Percentiles rank a stretch among this genome's conserved stretches.
These are phyloP conservation scores for Virgularia gustaviana DNA, from an alignment of 92 coral and sea anemone species.

Conservation along the genomic window DNA sequence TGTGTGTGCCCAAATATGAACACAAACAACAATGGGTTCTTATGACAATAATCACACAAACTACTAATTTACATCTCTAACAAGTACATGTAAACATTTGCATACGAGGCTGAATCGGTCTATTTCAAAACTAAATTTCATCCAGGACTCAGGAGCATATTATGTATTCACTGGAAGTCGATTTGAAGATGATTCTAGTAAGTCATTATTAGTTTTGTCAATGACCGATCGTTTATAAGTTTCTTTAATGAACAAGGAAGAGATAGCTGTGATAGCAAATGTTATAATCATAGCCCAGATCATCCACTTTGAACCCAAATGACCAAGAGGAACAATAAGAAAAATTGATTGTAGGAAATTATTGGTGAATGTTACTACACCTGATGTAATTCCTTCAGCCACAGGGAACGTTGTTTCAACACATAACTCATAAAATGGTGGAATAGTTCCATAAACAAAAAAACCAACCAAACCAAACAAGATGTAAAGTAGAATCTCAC, in stretches of 20 bases:
- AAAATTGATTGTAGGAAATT: slow-evolving; percentile 85
- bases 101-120: too few relatives aligned
- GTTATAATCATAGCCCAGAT: slow-evolving; percentile 74
- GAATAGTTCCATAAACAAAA: slow-evolving; percentile 87
- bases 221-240: slow-evolving; percentile 71
- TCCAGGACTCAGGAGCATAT: too few relatives aligned
- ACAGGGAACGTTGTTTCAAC: slow-evolving; percentile 93
- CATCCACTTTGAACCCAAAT: slow-evolving; percentile 82
- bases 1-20: too few relatives aligned
- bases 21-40: too few relatives aligned
- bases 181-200: too few relatives aligned
- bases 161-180: too few relatives aligned
- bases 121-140: too few relatives aligned
- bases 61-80: too few relatives aligned
- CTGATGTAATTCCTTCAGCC: slow-evolving; percentile 84
- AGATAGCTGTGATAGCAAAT: slow-evolving; percentile 57
- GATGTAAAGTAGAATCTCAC: slow-evolving; percentile 59
- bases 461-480: slow-evolving; percentile 77
- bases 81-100: too few relatives aligned
- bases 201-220: too few relatives aligned
- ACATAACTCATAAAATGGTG: slow-evolving; percentile 78
- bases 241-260: slow-evolving; percentile 65
- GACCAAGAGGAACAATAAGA: slow-evolving; percentile 78
- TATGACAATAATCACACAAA: too few relatives aligned
- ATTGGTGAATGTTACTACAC: slow-evolving; percentile 79